A percentile compares a stretch with the other conserved stretches of the same genome.
Conservation (phyloP, 2,113 vertebrate species). For the Corythoichthys haematopterus region DNA sequence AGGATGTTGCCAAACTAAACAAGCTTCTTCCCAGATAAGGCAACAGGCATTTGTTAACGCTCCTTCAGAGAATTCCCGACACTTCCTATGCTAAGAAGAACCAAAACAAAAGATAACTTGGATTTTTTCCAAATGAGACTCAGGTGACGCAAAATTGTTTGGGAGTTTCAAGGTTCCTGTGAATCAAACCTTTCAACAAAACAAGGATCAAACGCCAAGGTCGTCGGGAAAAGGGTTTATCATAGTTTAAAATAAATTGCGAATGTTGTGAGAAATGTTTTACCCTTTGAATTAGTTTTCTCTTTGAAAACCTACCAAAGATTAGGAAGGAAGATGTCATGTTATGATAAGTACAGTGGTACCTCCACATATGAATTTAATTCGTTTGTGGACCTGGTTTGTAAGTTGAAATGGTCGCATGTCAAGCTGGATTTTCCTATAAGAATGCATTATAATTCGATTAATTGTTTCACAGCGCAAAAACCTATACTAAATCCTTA, state of each 20-base stretch:
- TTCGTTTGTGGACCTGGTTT: too few relatives aligned
- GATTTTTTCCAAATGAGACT: neutral
- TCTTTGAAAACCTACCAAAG: neutral
- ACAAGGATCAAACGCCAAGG: neutral
- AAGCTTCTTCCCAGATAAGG: constrained; percentile 6
- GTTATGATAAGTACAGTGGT: neutral
- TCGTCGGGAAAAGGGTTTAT: neutral
- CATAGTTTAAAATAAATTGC: neutral
- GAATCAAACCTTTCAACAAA: neutral
- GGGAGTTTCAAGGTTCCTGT: neutral
- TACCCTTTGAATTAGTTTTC: too few relatives aligned
- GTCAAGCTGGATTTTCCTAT: too few relatives aligned
- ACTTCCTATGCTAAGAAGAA: neutral
- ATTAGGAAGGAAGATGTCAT: neutral
- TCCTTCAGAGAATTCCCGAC: neutral
- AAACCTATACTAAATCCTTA: too few relatives aligned
- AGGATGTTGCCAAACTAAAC: constrained; percentile 7
- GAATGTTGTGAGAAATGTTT: neutral
- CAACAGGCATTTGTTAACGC: neutral
- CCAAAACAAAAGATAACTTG: neutral
- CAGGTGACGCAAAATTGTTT: neutral
- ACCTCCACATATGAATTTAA: too few relatives aligned
- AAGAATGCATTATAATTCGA: too few relatives aligned
- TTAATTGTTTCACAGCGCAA: too few relatives aligned
- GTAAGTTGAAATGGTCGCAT: too few relatives aligned